phyloP scores from a whole-genome alignment of 2,888 invertebrate species.

The Ptychoptera albimana region DNA sequence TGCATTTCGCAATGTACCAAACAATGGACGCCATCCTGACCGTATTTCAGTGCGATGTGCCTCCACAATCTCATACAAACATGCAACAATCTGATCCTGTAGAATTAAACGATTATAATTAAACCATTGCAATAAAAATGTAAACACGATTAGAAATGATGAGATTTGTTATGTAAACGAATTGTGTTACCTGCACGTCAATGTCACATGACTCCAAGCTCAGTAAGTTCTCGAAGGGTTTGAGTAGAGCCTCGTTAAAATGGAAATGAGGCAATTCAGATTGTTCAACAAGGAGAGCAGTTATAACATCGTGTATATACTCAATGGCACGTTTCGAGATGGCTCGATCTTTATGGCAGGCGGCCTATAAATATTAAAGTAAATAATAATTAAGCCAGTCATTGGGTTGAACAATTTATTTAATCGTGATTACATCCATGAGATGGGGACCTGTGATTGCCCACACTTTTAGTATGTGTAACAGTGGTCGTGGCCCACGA shows the following conservation, averaged over 20 bases:
- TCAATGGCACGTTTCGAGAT: conserved; percentile 84
- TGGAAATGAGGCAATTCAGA: conserved; percentile 86
- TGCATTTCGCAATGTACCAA: conserved; percentile 83
- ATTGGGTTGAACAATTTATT: background rate
- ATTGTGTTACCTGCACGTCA: conserved; percentile 61
- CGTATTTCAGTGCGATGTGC: conserved; percentile 84
- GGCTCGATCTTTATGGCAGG: conserved; percentile 75
- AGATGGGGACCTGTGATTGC: conserved; percentile 83
- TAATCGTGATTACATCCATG: conserved; percentile 52
- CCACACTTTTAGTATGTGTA: conserved; percentile 88
- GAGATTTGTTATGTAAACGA: background rate
- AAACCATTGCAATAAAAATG: background rate
- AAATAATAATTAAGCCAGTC: conserved; percentile 3
- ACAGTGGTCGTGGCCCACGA: conserved; percentile 68
- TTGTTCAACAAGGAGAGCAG: conserved; percentile 70
- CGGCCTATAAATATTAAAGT: conserved; percentile 42
- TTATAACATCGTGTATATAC: conserved; percentile 84
- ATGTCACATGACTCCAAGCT: conserved; percentile 86
- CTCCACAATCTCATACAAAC: conserved; percentile 91
- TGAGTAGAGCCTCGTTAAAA: conserved; percentile 86
- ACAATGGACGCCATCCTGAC: conserved; percentile 91
- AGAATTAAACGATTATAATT: conserved; percentile 15
- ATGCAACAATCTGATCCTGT: conserved; percentile 80
- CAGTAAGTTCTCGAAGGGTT: conserved; percentile 87
- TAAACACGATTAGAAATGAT: background rate